Percentiles rank a stretch among this genome's conserved stretches.
Evolutionary conservation across 2,888 invertebrate species (phyloP).

Genomic region (Agrotis segetum): DNA sequence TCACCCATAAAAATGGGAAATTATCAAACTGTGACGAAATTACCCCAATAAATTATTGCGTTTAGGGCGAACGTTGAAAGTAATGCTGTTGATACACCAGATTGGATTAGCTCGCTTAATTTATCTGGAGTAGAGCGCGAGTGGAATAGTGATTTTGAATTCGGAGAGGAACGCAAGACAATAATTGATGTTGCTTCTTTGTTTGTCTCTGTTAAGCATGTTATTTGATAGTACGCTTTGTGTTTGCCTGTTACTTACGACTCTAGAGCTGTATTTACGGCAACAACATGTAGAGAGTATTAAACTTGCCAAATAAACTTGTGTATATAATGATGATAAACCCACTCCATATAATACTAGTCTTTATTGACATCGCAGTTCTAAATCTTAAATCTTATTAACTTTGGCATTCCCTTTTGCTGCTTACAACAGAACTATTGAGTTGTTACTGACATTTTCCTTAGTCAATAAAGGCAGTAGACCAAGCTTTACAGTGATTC

Average conservation of each 20-base stretch:
- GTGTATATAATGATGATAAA: background rate
- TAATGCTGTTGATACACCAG: conserved; percentile 61
- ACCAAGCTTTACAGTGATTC: background rate
- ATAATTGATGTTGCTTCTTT: conserved; percentile 61
- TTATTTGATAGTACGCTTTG: conserved; percentile 36
- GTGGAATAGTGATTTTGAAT: conserved; percentile 60
- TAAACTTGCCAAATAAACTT: background rate
- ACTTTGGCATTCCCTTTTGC: background rate
- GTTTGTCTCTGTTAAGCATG: conserved; percentile 44
- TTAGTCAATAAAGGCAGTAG: background rate
- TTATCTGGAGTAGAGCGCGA: conserved; percentile 49
- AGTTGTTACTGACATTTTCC: background rate
- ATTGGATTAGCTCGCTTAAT: conserved; percentile 65
- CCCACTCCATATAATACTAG: too few species aligned
- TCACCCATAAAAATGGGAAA: conserved; percentile 77
- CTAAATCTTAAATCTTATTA: background rate
- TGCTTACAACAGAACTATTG: background rate
- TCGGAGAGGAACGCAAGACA: conserved; percentile 19
- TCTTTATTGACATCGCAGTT: background rate
- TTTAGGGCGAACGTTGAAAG: conserved; percentile 65
- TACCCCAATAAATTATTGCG: conserved; percentile 78
- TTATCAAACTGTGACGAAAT: conserved; percentile 80
- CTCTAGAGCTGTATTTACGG: background rate
- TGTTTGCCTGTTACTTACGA: conserved; percentile 21
- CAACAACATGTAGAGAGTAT: background rate